A percentile compares a stretch with the other conserved stretches of the same genome.
These are phyloP conservation scores for Cladopsammia gracilis DNA, from an alignment of 64 coral and sea anemone species.

Conservation along the genomic window DNA sequence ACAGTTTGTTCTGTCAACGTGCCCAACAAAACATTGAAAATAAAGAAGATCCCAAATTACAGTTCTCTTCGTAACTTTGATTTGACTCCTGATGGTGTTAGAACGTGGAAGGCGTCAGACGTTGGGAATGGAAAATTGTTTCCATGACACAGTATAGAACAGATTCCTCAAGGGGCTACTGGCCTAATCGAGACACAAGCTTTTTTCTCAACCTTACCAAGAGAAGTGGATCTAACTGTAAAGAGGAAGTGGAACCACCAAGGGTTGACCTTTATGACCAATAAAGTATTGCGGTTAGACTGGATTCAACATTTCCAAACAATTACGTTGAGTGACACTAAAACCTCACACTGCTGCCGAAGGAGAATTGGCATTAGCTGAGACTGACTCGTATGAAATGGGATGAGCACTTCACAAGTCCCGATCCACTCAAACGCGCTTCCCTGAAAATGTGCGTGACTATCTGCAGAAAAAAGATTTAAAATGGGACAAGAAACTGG, in stretches of 20 bases:
- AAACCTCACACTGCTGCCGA: not conserved
- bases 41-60: not conserved
- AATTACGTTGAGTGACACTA: not conserved
- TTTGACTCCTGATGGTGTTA: constrained; percentile 12
- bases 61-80: constrained; percentile 7
- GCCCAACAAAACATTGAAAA: not conserved
- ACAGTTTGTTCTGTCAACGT: not conserved
- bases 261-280: constrained; percentile 37
- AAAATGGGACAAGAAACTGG: constrained; percentile 41
- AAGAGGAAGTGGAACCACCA: not conserved
- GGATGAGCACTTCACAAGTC: constrained; percentile 53
- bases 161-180: constrained; percentile 4
- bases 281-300: constrained; percentile 11
- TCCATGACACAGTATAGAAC: constrained; percentile 41
- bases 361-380: not conserved
- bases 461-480: constrained; percentile 51
- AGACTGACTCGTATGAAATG: constrained; percentile 38
- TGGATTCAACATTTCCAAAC: constrained; percentile 34
- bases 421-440: not conserved
- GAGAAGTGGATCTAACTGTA: not conserved
- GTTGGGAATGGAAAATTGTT: constrained; percentile 42
- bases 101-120: constrained; percentile 48
- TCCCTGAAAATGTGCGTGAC: too few relatives aligned
- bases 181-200: constrained; percentile 16
- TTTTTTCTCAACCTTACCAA: constrained; percentile 41